phyloP scores from a whole-genome alignment of 2,797 vertebrate genomes.

The Pangasius sanitwongsei region DNA sequence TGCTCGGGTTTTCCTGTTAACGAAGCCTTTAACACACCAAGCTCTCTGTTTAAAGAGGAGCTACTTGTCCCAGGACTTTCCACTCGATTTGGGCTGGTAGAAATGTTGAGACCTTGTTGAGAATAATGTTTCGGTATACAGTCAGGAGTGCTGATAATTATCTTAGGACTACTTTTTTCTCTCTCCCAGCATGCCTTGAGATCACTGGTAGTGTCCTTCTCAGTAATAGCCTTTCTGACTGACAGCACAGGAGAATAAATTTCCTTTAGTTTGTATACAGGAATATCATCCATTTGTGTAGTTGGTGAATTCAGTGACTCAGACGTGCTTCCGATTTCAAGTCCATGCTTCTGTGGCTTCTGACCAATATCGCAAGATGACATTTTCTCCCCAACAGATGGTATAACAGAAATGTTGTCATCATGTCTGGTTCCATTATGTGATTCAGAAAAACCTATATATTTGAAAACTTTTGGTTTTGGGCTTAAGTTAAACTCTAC shows the following conservation, averaged over 20 bases:
- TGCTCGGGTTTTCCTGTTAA: conserved; percentile 26
- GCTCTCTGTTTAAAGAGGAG: conserved; percentile 23
- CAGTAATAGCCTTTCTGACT: conserved; percentile 42
- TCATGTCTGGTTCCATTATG: background rate
- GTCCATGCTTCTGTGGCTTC: background rate
- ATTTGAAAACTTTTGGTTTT: background rate
- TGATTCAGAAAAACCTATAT: conserved; percentile 6
- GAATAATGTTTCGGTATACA: conserved; percentile 5
- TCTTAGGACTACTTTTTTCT: conserved; percentile 54
- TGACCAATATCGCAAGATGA: background rate
- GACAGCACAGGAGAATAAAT: conserved; percentile 29
- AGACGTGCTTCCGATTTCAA: conserved; percentile 19
- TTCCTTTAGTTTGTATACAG: background rate
- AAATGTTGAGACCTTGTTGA: conserved; percentile 22
- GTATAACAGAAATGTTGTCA: background rate
- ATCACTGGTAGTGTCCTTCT: conserved; percentile 52
- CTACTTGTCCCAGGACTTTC: conserved; percentile 5
- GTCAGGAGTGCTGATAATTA: conserved; percentile 41
- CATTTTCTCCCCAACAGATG: conserved; percentile 26
- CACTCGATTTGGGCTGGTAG: conserved; percentile 11
- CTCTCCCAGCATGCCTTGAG: conserved; percentile 66
- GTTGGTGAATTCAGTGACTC: background rate
- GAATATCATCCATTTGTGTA: background rate
- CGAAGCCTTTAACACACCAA: background rate
- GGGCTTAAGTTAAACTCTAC: conserved; percentile 14